Percentiles rank a stretch among this genome's conserved stretches.
These are phyloP conservation scores for Anoplolepis gracilipes DNA, from an alignment of 1,140 invertebrate genomes.

Conservation along the genomic window DNA sequence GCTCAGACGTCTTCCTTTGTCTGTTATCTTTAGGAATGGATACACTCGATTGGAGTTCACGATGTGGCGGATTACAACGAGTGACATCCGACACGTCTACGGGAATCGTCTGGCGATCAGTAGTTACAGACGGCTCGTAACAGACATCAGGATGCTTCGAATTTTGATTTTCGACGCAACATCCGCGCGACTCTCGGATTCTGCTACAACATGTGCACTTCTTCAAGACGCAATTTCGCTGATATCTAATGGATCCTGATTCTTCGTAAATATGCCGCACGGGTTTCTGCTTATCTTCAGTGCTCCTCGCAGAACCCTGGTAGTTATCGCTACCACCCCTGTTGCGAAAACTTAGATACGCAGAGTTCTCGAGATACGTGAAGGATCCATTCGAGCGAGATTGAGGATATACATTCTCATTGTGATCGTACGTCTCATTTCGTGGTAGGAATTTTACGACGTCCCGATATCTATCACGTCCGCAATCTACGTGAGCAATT, in stretches of 20 bases:
- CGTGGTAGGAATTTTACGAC: background rate
- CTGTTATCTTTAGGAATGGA: background rate
- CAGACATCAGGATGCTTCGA: background rate
- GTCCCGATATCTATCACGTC: background rate
- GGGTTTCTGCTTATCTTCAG: background rate
- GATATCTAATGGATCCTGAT: background rate
- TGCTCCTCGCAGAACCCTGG: background rate
- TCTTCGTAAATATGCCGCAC: background rate
- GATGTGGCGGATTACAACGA: background rate
- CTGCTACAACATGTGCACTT: background rate
- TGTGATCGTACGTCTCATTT: background rate
- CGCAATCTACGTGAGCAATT: conserved; percentile 48
- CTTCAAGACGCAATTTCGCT: background rate
- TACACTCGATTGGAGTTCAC: background rate
- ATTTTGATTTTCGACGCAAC: background rate
- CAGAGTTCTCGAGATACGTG: background rate
- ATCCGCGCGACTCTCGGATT: background rate
- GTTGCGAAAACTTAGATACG: background rate
- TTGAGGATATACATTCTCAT: background rate
- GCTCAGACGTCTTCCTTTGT: background rate
- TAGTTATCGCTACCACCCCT: conserved; percentile 61
- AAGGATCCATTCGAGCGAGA: background rate
- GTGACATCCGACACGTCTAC: background rate
- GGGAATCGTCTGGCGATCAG: background rate
- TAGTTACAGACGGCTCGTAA: background rate